Conservation (phyloP, 1,140 invertebrate genomes). For the Aphaenogaster rudis region DNA sequence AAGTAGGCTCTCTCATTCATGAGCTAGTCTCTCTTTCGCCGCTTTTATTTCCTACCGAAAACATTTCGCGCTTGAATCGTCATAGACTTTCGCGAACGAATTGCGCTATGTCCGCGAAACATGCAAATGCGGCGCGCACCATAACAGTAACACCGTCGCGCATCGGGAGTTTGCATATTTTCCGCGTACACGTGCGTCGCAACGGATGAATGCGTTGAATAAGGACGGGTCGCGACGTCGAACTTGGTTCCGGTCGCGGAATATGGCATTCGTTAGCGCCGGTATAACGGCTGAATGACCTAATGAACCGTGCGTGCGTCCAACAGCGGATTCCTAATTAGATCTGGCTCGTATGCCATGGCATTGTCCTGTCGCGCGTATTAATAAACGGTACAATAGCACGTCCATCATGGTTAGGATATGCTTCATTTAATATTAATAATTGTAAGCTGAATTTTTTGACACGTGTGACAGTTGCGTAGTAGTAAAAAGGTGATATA, state of each 20-base stretch:
- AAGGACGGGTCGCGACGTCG: slow-evolving; percentile 37
- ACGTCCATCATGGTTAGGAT: slow-evolving; percentile 37
- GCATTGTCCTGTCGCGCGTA: slow-evolving; percentile 52
- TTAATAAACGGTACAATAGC: slow-evolving; percentile 58
- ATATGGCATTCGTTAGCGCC: slow-evolving; percentile 58
- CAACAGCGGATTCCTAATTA: slow-evolving; percentile 58
- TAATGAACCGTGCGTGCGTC: slow-evolving; percentile 65
- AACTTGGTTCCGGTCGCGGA: slow-evolving; percentile 45
- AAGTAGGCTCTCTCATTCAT: neutral
- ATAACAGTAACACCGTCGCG: neutral
- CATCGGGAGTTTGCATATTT: slow-evolving; percentile 51
- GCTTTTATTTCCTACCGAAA: slow-evolving; percentile 2
- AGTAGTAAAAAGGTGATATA: neutral
- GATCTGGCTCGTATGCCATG: slow-evolving; percentile 32
- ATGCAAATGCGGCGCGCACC: slow-evolving; percentile 17
- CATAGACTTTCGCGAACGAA: slow-evolving; percentile 19
- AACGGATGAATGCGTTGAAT: slow-evolving; percentile 32
- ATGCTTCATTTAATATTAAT: slow-evolving; percentile 48
- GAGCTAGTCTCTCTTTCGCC: neutral
- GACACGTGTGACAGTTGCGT: neutral
- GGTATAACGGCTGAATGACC: slow-evolving; percentile 52
- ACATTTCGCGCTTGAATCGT: slow-evolving; percentile 22
- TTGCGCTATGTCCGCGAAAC: slow-evolving; percentile 2
- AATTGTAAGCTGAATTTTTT: slow-evolving; percentile 34
- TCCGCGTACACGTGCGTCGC: slow-evolving; percentile 22